Percentiles rank a stretch among this genome's conserved stretches.
Conservation (phyloP, 1,140 invertebrate genomes). For the Neuroterus valhalla region DNA sequence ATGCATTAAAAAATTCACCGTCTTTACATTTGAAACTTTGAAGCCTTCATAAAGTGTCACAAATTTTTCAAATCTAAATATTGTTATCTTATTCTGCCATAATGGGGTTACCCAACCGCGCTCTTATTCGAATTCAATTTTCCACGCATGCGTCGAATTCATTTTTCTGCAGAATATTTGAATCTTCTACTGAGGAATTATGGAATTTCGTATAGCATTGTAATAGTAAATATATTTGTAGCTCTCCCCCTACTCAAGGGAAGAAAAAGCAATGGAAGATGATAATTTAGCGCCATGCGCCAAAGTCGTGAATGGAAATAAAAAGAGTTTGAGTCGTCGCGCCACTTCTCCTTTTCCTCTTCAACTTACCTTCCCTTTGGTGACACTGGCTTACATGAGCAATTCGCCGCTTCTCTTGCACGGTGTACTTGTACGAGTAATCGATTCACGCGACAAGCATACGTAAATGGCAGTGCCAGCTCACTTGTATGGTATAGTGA, state of each 20-base stretch:
- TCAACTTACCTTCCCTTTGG: not conserved
- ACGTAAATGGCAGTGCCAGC: not conserved
- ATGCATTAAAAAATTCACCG: too few species aligned
- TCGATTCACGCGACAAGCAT: not conserved
- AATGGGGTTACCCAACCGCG: not conserved
- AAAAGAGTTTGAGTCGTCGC: not conserved
- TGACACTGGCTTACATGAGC: not conserved
- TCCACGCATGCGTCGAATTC: not conserved
- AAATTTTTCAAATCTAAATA: too few species aligned
- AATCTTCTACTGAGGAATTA: not conserved
- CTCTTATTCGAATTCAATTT: not conserved
- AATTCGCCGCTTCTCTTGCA: conserved; percentile 7
- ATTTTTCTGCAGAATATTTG: not conserved
- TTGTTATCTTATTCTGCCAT: too few species aligned
- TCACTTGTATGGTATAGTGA: not conserved
- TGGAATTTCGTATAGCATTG: not conserved
- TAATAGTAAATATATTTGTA: not conserved
- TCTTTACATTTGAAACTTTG: too few species aligned
- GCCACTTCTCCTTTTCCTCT: conserved; percentile 19
- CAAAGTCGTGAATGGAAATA: not conserved
- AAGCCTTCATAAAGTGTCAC: too few species aligned
- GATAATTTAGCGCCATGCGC: conserved; percentile 17
- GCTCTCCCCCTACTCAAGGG: not conserved
- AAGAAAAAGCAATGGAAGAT: not conserved
- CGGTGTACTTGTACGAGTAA: not conserved